Evolutionary conservation across 2,888 invertebrate genomes (phyloP).

Genomic region (Campaea margaritaria): DNA sequence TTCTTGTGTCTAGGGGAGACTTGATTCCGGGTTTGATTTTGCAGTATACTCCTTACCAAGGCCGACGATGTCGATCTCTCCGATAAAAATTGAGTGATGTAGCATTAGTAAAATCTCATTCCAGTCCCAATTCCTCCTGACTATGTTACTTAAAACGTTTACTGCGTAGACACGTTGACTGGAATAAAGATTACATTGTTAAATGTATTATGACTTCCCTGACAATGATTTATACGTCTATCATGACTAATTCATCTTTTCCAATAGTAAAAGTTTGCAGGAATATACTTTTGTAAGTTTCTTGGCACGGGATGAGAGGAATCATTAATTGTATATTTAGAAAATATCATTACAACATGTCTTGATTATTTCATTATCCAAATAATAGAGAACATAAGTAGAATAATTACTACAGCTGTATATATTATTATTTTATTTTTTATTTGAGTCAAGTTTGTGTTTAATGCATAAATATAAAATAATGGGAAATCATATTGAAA

Average conservation of each 20-base stretch:
- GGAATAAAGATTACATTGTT: not conserved
- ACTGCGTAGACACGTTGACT: not conserved
- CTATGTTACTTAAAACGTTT: not conserved
- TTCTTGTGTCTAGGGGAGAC: no score
- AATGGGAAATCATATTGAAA: not conserved
- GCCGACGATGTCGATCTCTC: no score
- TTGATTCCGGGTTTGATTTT: no score
- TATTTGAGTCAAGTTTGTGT: no score
- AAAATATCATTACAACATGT: slow-evolving; percentile 11
- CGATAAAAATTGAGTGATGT: no score
- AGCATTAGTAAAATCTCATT: no score
- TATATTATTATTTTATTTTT: no score
- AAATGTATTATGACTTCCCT: not conserved
- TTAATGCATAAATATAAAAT: no score
- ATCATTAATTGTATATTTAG: slow-evolving; percentile 23
- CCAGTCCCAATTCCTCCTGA: no score
- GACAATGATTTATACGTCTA: slow-evolving; percentile 6
- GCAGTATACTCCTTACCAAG: no score
- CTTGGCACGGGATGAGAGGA: slow-evolving; percentile 30
- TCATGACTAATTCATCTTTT: slow-evolving; percentile 7
- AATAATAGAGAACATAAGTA: not conserved
- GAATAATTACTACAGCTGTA: no score
- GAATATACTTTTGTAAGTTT: slow-evolving; percentile 23
- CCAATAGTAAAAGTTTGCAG: slow-evolving; percentile 5
- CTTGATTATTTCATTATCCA: slow-evolving; percentile 1